These are phyloP conservation scores for Campaea margaritaria DNA, from an alignment of 2,888 invertebrate genomes.

Conservation along the genomic window DNA sequence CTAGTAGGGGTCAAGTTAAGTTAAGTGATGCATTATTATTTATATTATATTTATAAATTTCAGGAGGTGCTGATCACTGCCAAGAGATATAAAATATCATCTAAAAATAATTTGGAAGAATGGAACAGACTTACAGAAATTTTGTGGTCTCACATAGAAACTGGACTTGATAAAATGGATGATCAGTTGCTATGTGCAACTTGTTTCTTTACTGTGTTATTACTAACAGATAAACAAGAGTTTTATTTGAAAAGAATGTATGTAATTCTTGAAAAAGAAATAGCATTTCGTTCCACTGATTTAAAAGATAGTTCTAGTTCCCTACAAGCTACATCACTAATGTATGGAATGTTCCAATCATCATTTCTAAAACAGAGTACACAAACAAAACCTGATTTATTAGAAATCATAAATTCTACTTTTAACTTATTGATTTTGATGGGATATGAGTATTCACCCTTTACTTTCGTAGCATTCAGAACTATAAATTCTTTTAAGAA, in stretches of 20 bases:
- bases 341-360: constrained; percentile 79
- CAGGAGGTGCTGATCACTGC: constrained; percentile 62
- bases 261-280: constrained; percentile 51
- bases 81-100: constrained; percentile 45
- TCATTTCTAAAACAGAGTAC: constrained; percentile 53
- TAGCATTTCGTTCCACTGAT: constrained; percentile 40
- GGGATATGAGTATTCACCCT: constrained; percentile 82
- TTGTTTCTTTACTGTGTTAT: constrained; percentile 68
- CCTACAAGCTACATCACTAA: constrained; percentile 61
- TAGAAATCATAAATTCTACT: constrained; percentile 50
- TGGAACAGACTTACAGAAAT: constrained; percentile 55
- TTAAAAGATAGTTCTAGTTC: constrained; percentile 44
- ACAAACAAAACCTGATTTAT: constrained; percentile 40
- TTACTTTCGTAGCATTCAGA: constrained; percentile 82
- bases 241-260: constrained; percentile 55
- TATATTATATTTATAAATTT: constrained; percentile 40
- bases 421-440: constrained; percentile 62
- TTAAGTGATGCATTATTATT: background rate
- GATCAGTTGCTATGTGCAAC: constrained; percentile 75
- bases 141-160: constrained; percentile 65
- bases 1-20: no score
- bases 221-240: constrained; percentile 53
- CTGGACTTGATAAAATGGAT: constrained; percentile 64
- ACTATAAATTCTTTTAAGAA: constrained; percentile 75
- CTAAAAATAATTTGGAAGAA: constrained; percentile 36